Evolutionary conservation across 2,113 vertebrate genomes (phyloP), one percentile per base, ranked within the genome.

Genomic region (cattle (Bos taurus)): DNA sequence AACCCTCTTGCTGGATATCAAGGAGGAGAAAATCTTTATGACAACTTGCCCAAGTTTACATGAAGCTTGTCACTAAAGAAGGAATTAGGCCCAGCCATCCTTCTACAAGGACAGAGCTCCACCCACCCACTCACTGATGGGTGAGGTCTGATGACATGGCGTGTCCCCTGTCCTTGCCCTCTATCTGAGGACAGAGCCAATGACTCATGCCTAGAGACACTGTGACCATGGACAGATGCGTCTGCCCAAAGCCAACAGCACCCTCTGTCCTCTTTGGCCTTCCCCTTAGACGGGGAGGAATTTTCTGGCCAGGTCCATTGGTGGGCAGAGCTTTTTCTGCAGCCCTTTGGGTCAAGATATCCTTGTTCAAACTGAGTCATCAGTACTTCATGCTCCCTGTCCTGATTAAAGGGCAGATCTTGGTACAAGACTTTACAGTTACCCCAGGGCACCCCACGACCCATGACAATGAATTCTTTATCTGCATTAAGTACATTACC

Each of bases 331-430:
- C 40, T 77, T 78, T 67, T 87, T 48, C 78, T 52, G n/a, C 56
- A 43, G 28, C 90, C 46, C 74, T 81, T 11, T 26, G 36, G 80
- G 71, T 62, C 78, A 83, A 74, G 28, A 62, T 13, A 46, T 2
- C 78, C 36, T 59, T 93, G 36, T 71, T 89, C 57, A 30, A 28
- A 93, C 30, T 57, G 90, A 96, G 60, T 74, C 94, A 97, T 67
- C 14, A 23, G 62, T 8, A 84, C 40, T 81, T 71, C 80, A 87
- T 4, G 2, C 15, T 33, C 43, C 21, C 25, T 77, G 16, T 5
- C 50, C 40, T 90, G 3, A 2, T 80, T 36, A 64, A 90, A 54
- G n/a, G 64, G 15, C 8, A 48, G 43, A 43, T 36, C 64, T 36
- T 2, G 2, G 83, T n/a, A 60, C 8, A 85, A 54, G 17, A 43